Percentiles rank a stretch among this genome's conserved stretches.
phyloP scores from a whole-genome alignment of 1,140 invertebrate species.

The Rhagoletis pomonella region DNA sequence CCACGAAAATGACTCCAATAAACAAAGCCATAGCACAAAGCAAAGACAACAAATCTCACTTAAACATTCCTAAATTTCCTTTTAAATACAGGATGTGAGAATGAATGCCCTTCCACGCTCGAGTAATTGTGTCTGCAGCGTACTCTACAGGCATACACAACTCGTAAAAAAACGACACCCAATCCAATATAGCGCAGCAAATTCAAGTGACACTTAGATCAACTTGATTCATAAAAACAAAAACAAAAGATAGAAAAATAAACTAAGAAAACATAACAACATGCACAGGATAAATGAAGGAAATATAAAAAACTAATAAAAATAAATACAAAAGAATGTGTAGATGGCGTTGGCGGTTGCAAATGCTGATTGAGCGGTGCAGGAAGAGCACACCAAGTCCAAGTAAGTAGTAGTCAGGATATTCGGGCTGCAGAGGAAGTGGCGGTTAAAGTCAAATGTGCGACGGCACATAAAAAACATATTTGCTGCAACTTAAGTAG shows the following conservation, averaged over 20 bases:
- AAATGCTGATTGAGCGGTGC: neutral
- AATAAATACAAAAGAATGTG: slow-evolving; percentile 17
- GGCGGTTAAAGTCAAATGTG: slow-evolving; percentile 41
- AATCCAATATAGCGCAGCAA: neutral
- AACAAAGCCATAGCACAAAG: neutral
- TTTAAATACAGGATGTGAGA: neutral
- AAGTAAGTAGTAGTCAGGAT: neutral
- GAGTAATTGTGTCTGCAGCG: neutral
- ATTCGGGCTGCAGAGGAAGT: neutral
- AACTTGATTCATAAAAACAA: slow-evolving; percentile 5
- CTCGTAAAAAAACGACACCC: slow-evolving; percentile 29
- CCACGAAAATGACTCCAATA: slow-evolving; percentile 24
- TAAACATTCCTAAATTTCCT: slow-evolving; percentile 8
- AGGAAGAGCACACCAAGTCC: neutral
- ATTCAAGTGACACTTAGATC: slow-evolving; percentile 13
- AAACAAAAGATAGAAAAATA: neutral
- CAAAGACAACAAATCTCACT: slow-evolving; percentile 51
- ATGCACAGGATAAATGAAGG: neutral
- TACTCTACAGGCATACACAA: neutral
- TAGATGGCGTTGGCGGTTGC: neutral
- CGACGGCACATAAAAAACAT: slow-evolving; percentile 38
- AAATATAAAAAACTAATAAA: slow-evolving; percentile 16
- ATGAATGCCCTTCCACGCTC: neutral
- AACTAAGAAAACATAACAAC: neutral
- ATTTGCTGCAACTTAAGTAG: slow-evolving; percentile 22